phyloP scores from a whole-genome alignment of 64 coral and sea anemone genomes.

The Porites lutea region DNA sequence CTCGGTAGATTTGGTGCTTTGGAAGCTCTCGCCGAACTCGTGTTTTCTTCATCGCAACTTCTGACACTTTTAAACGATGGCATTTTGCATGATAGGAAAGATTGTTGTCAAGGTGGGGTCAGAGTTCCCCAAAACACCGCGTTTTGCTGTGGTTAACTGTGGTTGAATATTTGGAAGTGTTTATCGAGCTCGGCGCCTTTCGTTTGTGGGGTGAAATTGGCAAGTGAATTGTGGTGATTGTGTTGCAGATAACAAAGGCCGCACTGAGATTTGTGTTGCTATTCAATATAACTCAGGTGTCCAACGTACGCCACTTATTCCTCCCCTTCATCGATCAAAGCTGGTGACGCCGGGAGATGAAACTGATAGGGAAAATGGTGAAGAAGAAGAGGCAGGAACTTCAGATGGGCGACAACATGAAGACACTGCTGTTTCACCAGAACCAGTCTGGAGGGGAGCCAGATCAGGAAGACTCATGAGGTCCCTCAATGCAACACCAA shows the following conservation, averaged over 20 bases:
- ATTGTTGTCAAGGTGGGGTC: background rate
- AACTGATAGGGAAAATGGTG: background rate
- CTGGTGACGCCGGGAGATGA: slow-evolving; percentile 30
- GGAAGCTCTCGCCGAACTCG: slow-evolving; percentile 77
- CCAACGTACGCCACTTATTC: slow-evolving; percentile 90
- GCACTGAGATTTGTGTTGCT: slow-evolving; percentile 86
- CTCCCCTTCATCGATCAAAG: slow-evolving; percentile 71
- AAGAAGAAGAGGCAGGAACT: background rate
- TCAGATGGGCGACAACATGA: background rate
- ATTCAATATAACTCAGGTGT: slow-evolving; percentile 88
- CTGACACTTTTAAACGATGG: slow-evolving; percentile 89
- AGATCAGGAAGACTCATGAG: slow-evolving; percentile 58
- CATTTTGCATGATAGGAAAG: slow-evolving; percentile 80
- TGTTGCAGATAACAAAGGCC: slow-evolving; percentile 87
- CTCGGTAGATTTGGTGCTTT: slow-evolving; percentile 93
- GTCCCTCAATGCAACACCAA: slow-evolving; percentile 54
- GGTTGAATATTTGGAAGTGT: slow-evolving; percentile 93
- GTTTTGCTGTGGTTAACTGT: slow-evolving; percentile 83
- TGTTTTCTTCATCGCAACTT: slow-evolving; percentile 91
- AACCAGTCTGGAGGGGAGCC: slow-evolving; percentile 53
- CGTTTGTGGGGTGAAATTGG: slow-evolving; percentile 90
- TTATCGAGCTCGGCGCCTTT: slow-evolving; percentile 86
- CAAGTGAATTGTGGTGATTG: slow-evolving; percentile 88
- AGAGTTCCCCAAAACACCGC: slow-evolving; percentile 37
- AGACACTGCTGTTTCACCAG: background rate